Base-by-base conservation (phyloP, 2,888 invertebrate genomes). In the Hemaris fuciformis region DNA sequence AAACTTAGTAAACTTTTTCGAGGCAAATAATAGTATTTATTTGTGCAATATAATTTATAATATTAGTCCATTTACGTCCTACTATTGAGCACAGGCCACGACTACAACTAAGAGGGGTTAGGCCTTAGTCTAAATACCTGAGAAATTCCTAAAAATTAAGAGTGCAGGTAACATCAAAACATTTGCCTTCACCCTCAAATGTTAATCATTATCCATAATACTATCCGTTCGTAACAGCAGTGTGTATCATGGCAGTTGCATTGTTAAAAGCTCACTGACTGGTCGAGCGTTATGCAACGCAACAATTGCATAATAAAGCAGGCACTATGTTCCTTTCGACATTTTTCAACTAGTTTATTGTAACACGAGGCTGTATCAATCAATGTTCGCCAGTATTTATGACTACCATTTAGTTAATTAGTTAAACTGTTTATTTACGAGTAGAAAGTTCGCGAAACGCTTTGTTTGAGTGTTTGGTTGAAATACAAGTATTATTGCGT, bases 231-330 rank as follows among this genome's bases (percentile, higher is more conserved):
- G 53, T 31, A 1, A 8, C 5, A 8, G 23, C 43, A 13, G 46
- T 7, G 66, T 64, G 74, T 76, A 65, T 65, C 62, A 64, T 46
- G 25, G 59, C 41, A 64, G 66, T 70, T 69, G 72, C 72, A 78
- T 77, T 78, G 78, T 77, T 70, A 66, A 65, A 69, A 66, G 60
- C 60, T 58, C 60, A 66, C 64, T 20, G 71, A 70, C 66, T 75
- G 71, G 74, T 72, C 64, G 64, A 31, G 43, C 31, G 74, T 84
- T 82, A 77, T 72, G 82, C 75, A 83, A 83, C 70, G 71, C 70
- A 71, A 72, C 73, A 72, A 76, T 85, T 84, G 80, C 77, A 77
- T 77, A 79, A 81, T 81, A 80, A 82, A 41, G 61, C 48, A 41
- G 8, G 23, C 23, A 5, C 13, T 46, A 23, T 20, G 22, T 23